phyloP scores from a whole-genome alignment of 2,888 invertebrate species.

The Lutraria lutraria region DNA sequence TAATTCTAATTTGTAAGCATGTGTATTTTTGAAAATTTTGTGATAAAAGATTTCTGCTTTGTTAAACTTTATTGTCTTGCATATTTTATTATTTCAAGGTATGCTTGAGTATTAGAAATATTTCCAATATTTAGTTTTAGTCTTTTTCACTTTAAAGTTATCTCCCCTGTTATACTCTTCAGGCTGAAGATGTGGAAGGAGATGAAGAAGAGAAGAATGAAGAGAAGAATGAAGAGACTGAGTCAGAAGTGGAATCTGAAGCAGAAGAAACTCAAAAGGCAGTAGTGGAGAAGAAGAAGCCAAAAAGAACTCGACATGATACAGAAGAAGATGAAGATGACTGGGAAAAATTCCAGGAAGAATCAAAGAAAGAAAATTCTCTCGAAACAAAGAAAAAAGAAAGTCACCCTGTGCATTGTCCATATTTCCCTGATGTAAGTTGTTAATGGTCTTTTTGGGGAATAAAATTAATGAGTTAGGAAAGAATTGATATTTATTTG shows the following conservation, averaged over 20 bases:
- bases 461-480: too few species aligned
- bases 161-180: conserved; percentile 11
- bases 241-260: conserved; percentile 72
- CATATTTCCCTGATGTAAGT: conserved; percentile 94
- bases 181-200: conserved; percentile 45
- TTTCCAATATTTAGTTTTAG: too few species aligned
- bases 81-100: not conserved
- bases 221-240: conserved; percentile 61
- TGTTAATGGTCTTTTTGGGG: too few species aligned
- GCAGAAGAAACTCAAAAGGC: conserved; percentile 66
- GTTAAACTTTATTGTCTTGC: not conserved
- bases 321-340: conserved; percentile 92
- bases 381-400: conserved; percentile 97
- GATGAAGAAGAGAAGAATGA: conserved; percentile 51
- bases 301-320: conserved; percentile 49
- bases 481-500: too few species aligned
- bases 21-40: too few species aligned
- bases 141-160: not conserved
- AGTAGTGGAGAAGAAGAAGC: conserved; percentile 25
- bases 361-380: conserved; percentile 91
- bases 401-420: conserved; percentile 98
- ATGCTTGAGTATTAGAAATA: not conserved
- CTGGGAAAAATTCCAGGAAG: conserved; percentile 97
- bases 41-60: not conserved
- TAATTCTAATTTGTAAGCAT: too few species aligned